Conservation (phyloP, 2,113 vertebrate species). For the Cairina moschata region DNA sequence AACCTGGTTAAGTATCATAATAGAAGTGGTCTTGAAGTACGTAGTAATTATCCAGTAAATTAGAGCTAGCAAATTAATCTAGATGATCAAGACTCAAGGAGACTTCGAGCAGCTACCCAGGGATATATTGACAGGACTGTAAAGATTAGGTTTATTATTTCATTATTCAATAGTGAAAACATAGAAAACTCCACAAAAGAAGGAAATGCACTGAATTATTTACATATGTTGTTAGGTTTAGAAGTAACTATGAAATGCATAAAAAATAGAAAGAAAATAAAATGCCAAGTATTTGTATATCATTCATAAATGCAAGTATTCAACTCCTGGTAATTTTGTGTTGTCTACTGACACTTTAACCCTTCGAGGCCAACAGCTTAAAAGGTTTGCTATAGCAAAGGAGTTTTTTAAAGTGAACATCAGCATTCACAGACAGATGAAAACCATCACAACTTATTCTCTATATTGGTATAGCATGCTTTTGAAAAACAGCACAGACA, state of each 20-base stretch:
- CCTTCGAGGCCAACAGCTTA: background rate
- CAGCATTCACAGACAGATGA: background rate
- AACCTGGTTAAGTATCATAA: background rate
- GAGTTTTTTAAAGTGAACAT: background rate
- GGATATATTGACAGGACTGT: background rate
- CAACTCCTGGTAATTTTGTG: background rate
- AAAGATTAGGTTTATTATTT: constrained; percentile 20
- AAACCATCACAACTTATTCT: background rate
- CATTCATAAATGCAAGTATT: background rate
- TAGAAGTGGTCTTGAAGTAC: constrained; percentile 41
- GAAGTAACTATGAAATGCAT: background rate
- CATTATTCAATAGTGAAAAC: background rate
- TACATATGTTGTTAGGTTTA: background rate
- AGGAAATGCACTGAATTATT: background rate
- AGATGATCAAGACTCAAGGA: constrained; percentile 18
- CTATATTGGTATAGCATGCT: background rate
- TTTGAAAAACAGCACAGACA: background rate
- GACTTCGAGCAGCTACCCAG: constrained; percentile 20
- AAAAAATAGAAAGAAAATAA: background rate
- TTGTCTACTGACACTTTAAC: background rate
- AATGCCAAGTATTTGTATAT: background rate
- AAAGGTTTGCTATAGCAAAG: background rate
- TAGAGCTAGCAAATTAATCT: constrained; percentile 24
- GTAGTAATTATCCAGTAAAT: constrained; percentile 41
- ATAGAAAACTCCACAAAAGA: background rate